Conservation (phyloP, 1,140 invertebrate species). For the Nilaparvata lugens region DNA sequence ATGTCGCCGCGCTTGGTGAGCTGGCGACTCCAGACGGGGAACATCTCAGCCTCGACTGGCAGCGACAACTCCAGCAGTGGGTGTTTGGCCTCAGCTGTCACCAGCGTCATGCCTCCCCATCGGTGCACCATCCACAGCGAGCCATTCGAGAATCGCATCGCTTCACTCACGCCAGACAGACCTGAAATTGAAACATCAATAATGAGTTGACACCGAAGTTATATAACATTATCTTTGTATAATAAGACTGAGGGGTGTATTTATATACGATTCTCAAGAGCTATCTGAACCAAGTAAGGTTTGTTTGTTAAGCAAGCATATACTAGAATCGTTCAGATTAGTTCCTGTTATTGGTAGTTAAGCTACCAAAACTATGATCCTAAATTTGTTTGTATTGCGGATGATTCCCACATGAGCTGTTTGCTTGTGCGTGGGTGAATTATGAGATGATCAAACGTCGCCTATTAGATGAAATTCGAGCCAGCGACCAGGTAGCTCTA, state of each 20-base stretch:
- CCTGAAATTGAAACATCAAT: conserved; percentile 19
- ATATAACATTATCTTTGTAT: not conserved
- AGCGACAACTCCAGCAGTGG: conserved; percentile 76
- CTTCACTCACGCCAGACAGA: conserved; percentile 39
- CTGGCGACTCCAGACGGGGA: conserved; percentile 78
- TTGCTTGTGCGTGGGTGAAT: too few species aligned
- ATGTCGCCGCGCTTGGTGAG: conserved; percentile 64
- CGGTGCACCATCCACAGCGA: conserved; percentile 59
- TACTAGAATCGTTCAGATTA: too few species aligned
- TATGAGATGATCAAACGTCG: too few species aligned
- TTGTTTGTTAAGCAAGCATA: too few species aligned
- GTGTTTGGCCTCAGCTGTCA: conserved; percentile 67
- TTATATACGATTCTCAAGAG: too few species aligned
- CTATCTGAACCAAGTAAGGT: too few species aligned
- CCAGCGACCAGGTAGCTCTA: too few species aligned
- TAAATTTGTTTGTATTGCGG: too few species aligned
- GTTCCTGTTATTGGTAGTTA: too few species aligned
- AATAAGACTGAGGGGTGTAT: conserved; percentile 8
- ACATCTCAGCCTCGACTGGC: conserved; percentile 85
- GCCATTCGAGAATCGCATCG: conserved; percentile 65
- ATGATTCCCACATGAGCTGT: too few species aligned
- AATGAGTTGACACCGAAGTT: not conserved
- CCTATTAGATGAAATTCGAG: too few species aligned
- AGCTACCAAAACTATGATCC: too few species aligned
- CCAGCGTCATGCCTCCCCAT: conserved; percentile 58